These are phyloP conservation scores for Platysteira castanea DNA, from an alignment of 2,113 vertebrate species.

Conservation along the genomic window DNA sequence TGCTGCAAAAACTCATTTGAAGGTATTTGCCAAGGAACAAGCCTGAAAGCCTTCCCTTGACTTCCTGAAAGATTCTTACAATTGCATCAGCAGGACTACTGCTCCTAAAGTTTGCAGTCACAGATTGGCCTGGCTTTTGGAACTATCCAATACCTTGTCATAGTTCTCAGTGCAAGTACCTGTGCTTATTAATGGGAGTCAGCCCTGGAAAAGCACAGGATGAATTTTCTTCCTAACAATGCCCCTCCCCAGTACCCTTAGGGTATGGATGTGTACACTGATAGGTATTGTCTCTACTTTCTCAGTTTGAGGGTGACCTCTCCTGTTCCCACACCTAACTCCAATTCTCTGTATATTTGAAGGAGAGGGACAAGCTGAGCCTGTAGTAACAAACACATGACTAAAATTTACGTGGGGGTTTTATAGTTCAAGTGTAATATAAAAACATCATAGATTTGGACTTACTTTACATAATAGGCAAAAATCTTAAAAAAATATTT, in stretches of 20 bases:
- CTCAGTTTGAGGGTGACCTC: neutral
- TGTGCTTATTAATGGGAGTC: neutral
- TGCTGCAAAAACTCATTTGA: neutral
- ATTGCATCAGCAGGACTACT: neutral
- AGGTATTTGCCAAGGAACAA: neutral
- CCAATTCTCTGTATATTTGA: neutral
- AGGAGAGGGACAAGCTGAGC: neutral
- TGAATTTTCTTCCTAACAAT: neutral
- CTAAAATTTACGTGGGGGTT: neutral
- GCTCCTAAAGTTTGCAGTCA: neutral
- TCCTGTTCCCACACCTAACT: neutral
- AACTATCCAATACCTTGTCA: neutral
- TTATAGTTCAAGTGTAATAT: neutral
- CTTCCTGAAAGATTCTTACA: neutral
- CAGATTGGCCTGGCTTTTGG: neutral
- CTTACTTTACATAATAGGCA: neutral
- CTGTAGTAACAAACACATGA: neutral
- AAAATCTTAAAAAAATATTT: neutral
- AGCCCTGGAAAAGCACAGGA: neutral
- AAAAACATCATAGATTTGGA: neutral
- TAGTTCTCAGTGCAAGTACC: neutral
- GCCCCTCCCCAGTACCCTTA: neutral
- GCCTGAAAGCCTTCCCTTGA: neutral
- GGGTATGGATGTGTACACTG: neutral
- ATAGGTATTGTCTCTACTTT: neutral